Base-by-base conservation (phyloP, 2,797 vertebrate genomes). In the Chelon labrosus region DNA sequence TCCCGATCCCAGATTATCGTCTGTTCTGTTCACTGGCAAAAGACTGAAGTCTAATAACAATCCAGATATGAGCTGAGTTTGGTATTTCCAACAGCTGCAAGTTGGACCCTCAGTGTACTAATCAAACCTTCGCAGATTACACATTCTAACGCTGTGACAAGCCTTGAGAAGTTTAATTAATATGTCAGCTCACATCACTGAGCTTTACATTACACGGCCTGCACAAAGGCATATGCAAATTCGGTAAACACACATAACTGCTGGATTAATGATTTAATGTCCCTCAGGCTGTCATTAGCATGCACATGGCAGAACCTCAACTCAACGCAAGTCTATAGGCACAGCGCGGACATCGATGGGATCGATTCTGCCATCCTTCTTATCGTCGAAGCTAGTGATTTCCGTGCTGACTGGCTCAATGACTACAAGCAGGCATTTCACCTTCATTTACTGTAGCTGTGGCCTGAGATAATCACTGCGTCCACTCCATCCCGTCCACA, bases 211-310 rank as follows among this genome's bases (percentile, higher is more conserved):
- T 69, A 72, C 42, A 44, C 13, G 41, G 22, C 7, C 20, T 58
- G 53, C 46, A 69, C 35, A 81, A 53, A 74, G 47, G 44, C 55
- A 64, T 44, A 58, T 27, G 53, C 11, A 31, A 65, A 62, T 6
- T 56, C 59, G 35, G 27, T 68, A 69, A 69, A 82, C 59, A 79
- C 62, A 71, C 62, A 51, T 35, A 50, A 39, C 53, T 20, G 39
- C 31, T 49, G 52, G 38, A 77, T 61, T 76, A 83, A 80, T 85
- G 68, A 82, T 84, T 74, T 65, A 70, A 59, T 37, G 42, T 47
- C 72, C 66, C 63, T 63, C 42, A 11, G 50, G 49, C 64, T 71
- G 62, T 57, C 61, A 83, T 91, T 82, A 80, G 51, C 62, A 79
- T 78, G 63, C 76, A 79, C 47, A 56, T 73, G 54, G 41, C 13